These are phyloP conservation scores for Trichopoda pennipes DNA, from an alignment of 2,888 invertebrate genomes.

Conservation along the genomic window DNA sequence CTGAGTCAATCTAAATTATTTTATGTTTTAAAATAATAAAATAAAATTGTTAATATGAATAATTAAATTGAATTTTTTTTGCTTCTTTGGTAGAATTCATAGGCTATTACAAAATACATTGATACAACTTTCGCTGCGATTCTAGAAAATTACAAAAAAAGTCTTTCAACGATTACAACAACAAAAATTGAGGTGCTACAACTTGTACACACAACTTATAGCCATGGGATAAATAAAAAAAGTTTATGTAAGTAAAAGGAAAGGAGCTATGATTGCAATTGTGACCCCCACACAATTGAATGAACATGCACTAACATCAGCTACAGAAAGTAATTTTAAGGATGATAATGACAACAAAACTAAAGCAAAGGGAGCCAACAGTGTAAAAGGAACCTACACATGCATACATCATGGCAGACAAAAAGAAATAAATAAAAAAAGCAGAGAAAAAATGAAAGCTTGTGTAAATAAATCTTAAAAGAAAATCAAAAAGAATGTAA, in stretches of 20 bases:
- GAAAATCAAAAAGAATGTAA: slow-evolving; percentile 41
- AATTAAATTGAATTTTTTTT: no score
- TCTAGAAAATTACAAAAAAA: slow-evolving; percentile 16
- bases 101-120: no score
- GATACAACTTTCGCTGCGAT: slow-evolving; percentile 58
- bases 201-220: slow-evolving; percentile 13
- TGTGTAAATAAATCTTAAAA: slow-evolving; percentile 34
- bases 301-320: slow-evolving; percentile 28
- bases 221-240: slow-evolving; percentile 11
- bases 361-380: slow-evolving; percentile 30
- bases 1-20: no score
- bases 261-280: slow-evolving; percentile 39
- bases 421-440: slow-evolving; percentile 19
- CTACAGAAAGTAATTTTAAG: slow-evolving; percentile 37
- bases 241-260: slow-evolving; percentile 30
- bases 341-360: slow-evolving; percentile 51
- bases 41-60: no score
- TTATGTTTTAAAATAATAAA: no score
- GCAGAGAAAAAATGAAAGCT: not conserved
- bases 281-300: slow-evolving; percentile 57
- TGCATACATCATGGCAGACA: slow-evolving; percentile 37
- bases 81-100: no score
- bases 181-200: not conserved
- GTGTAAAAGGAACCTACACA: slow-evolving; percentile 27
- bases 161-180: slow-evolving; percentile 16